Base-by-base conservation (phyloP, 2,113 vertebrate genomes). In the Bambusicola thoracicus region DNA sequence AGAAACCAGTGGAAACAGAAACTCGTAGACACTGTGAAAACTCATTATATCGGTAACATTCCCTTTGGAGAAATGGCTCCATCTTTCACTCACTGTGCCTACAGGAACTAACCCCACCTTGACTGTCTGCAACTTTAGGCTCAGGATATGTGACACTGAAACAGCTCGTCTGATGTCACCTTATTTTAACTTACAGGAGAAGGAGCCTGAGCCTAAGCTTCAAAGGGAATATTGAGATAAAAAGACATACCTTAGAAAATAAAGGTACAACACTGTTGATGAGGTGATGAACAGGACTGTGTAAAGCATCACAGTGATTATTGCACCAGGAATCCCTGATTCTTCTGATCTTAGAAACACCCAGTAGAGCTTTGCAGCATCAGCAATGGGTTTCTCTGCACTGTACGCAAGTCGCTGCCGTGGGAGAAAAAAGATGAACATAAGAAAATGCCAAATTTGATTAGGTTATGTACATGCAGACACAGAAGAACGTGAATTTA, bases 311-410 rank as follows among this genome's bases (percentile, higher is more conserved):
- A 98, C 49, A 0, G 98, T 99, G 96, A 99, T 97, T 90, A 98
- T 49, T 74, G 97, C 94, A 30, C 99, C 99, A 5, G 97, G 97
- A 67, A 98, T 81, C 25, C 98, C 98, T 2, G 98, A 98, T 77
- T 98, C 97, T 30, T 97, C 97, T 18, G 81, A 97, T 91, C 97
- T 97, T 75, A 97, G 87, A 88, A 99, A 99, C 73, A 98, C 97
- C 99, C 99, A 99, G 94, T 99, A 99, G 41, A 99, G 98, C 80
- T 99, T 99, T 36, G 98, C 98, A 53, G 98, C 98, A 29, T 99
- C 99, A 18, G 98, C 99, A 66, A 98, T 96, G 21, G 99, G 98
- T 59, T 94, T 93, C 20, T 99, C 98, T 18, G 96, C 95, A n/a
- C 95, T 97, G 92, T 97, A 98, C 46, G 94, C 81, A 73, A 99